Conservation (phyloP, 2,888 invertebrate genomes). For the Macrosoma leucophasiata region DNA sequence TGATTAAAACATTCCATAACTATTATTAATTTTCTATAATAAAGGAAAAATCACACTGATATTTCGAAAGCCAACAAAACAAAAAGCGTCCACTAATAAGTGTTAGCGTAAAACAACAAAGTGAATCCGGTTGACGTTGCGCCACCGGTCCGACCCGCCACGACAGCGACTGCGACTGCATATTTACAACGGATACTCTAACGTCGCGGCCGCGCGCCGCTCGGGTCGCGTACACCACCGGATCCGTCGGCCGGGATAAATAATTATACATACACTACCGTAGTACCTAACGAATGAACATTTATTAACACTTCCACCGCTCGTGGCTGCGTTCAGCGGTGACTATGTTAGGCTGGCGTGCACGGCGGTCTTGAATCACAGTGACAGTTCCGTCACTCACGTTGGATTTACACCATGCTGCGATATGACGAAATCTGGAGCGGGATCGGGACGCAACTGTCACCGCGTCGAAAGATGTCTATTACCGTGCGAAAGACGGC, state of each 20-base stretch:
- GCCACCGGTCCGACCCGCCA: constrained; percentile 31
- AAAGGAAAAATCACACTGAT: constrained; percentile 70
- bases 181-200: constrained; percentile 41
- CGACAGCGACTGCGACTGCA: constrained; percentile 34
- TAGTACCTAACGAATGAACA: constrained; percentile 46
- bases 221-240: constrained; percentile 28
- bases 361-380: too few relatives aligned
- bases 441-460: too few relatives aligned
- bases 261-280: constrained; percentile 28
- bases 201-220: constrained; percentile 32
- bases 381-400: too few relatives aligned
- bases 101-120: constrained; percentile 58
- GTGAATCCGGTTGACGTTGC: constrained; percentile 39
- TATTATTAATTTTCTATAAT: constrained; percentile 52
- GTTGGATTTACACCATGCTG: too few relatives aligned
- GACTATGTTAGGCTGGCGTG: too few relatives aligned
- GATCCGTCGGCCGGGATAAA: constrained; percentile 23
- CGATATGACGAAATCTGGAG: too few relatives aligned
- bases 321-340: too few relatives aligned
- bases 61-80: constrained; percentile 71
- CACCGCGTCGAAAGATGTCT: too few relatives aligned
- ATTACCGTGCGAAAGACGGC: too few relatives aligned
- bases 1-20: constrained; percentile 65
- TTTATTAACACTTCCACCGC: too few relatives aligned
- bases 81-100: constrained; percentile 67